Evolutionary conservation across 2,797 vertebrate genomes (phyloP), one percentile per base, ranked within the genome.

Genomic region (Cygnus olor): DNA sequence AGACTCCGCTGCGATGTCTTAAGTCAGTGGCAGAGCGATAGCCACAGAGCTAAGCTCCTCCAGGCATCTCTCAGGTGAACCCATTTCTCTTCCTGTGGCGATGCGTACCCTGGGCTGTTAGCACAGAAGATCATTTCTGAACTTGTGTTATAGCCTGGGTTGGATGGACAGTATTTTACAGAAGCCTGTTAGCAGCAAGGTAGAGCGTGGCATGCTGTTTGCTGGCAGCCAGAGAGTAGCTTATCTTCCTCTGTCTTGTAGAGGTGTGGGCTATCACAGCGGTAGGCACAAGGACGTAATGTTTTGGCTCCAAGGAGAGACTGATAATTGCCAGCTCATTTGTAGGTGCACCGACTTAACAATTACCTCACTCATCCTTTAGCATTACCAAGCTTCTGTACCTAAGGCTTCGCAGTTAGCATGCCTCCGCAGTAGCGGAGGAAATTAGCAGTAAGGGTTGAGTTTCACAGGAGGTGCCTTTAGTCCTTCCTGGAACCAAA

Each of bases 281-380:
- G 91, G 27, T 91, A 92, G 76, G 88, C 73, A 76, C 24, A 54
- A 80, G 65, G 63, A 63, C 0, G 5, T 69, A 81, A 68, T 90
- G 15, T 95, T 95, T 95, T 94, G 90, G 47, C 40, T 94, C 28
- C 56, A 51, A 72, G 20, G 80, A 72, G 69, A 76, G 30, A 28
- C 68, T 91, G 42, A 47, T 87, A 79, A 72, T 85, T 94, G 47
- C 72, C 49, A 76, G 51, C 73, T 95, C 38, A 63, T 78, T 89
- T 95, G 76, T 92, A 80, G 64, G 32, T 74, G 42, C 30, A 40
- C 40, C 27, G 61, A 78, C 77, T 91, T 89, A 38, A 44, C 28
- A 22, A 44, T 44, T 32, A 65, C 63, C 28, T 65, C 63, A 65
- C 32, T 32, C 40, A 42, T 44, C 40, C 28, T 44, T 44, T 96